Conservation (phyloP, 2,113 vertebrate species). For the Brachyistius frenatus region DNA sequence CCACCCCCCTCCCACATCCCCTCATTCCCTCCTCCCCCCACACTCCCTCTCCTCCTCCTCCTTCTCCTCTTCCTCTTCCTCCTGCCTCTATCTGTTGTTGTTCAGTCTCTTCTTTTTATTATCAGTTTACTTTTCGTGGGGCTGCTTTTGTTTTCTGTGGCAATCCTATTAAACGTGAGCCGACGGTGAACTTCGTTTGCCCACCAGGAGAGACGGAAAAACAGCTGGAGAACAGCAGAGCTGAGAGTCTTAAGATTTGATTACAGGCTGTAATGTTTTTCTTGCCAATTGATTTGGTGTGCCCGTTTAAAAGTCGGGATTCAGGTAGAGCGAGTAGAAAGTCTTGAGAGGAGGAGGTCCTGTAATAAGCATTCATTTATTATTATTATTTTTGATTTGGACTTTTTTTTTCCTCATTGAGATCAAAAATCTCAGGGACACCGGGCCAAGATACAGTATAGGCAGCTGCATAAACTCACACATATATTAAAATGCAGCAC, state of each 20-base stretch:
- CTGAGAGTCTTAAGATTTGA: not conserved
- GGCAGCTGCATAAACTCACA: no score
- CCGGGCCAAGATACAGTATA: no score
- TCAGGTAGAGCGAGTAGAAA: not conserved
- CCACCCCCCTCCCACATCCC: conserved; percentile 22
- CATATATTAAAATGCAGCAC: no score
- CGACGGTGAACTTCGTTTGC: conserved; percentile 46
- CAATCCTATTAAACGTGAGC: conserved; percentile 30
- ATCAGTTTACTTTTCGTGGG: conserved; percentile 20
- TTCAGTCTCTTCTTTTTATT: conserved; percentile 45
- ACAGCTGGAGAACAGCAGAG: conserved; percentile 30
- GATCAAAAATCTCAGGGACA: no score
- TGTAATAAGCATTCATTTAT: no score
- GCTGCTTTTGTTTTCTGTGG: conserved; percentile 39
- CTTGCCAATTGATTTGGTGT: conserved; percentile 10
- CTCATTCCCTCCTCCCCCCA: no score
- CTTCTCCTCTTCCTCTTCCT: not conserved
- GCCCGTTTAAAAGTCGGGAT: not conserved
- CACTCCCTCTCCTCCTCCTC: no score
- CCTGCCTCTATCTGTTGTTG: conserved; percentile 44
- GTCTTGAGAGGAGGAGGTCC: conserved; percentile 1
- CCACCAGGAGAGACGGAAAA: conserved; percentile 40
- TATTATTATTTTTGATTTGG: no score
- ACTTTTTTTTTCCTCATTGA: no score
- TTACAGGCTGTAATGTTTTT: conserved; percentile 5